Base-by-base conservation (phyloP, 2,797 vertebrate genomes). In the Pygocentrus nattereri region DNA sequence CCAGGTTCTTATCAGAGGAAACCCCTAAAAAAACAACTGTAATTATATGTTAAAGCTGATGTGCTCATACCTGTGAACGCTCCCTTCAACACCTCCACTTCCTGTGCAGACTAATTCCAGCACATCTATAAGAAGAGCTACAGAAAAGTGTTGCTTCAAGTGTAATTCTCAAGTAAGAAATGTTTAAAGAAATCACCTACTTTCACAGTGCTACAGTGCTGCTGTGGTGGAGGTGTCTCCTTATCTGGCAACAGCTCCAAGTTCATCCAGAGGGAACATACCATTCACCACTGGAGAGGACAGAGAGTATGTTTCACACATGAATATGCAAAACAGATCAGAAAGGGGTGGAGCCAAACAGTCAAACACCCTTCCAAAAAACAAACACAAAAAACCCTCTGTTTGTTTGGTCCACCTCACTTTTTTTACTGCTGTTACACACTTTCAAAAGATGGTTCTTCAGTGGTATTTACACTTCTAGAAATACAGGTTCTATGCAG, bases 201-300 rank as follows among this genome's bases (percentile, higher is more conserved):
- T n/a, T n/a, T n/a, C n/a, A n/a, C n/a, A 44, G 41, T 44, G 41
- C 61, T 47, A 54, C 18, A 12, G 52, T 59, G 64, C 76, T 79
- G 41, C 67, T 27, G 31, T 47, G 44, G 38, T 78, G 58, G 38
- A 72, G 38, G 11, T 21, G 44, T 52, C 25, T 74, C 23, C 78
- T 79, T 79, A 86, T 82, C 78, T 84, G 84, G 74, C 8, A 84
- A 84, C 93, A 92, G 77, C 73, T n/a, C n/a, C 87, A 79, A 6
- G 41, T 65, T 82, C 47, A 27, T 78, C 49, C 44, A 30, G 69
- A 78, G 73, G 67, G 77, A 86, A 50, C 75, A 80, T 81, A 88
- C 86, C 84, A 88, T 90, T 87, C 80, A 85, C 86, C 89, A 67
- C n/a, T 50, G 68, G 69, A 83, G 59, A 68, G 72, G 31, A 27